Evolutionary conservation across 2,888 invertebrate genomes (phyloP), one percentile per base, ranked within the genome.

Genomic region (Himalopsyche anomala): DNA sequence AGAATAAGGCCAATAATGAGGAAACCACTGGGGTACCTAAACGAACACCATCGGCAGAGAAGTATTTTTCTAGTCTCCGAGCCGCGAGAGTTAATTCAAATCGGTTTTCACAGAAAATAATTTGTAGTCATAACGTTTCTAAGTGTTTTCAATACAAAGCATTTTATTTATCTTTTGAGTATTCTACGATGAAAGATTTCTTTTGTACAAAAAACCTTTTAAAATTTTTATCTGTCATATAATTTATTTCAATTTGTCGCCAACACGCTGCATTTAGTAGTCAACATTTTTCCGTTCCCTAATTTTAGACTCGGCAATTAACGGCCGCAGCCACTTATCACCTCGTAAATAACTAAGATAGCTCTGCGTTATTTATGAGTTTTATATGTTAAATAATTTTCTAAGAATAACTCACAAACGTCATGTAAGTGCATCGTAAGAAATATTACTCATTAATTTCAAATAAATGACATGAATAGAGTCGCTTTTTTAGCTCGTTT

Each of bases 261-360:
- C 80, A 36, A 12, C 80, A 17, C 80, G 38, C 40, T 42, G 42
- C 80, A 42, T 17, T 62, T 62, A 62, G 9, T 19, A 19, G 62
- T 62, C 2, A 19, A n/a, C 19, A 62, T 62, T 62, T 62, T 62
- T 62, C 19, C 19, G 19, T 62, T 19, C 62, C 62, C 19, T 62
- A 19, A 62, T 62, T 62, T 62, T 62, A 62, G 62, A 19, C 62
- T 5, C 80, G 12, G 81, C 42, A 81, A 45, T 81, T 51, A 81
- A 51, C 81, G n/a, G 45, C 45, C 51, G 15, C 51, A 51, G 12
- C 17, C 15, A 45, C 51, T 81, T 81, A 81, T 81, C 81, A 81
- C 81, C 81, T 51, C 81, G 12, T 81, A 45, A 81, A 81, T 81
- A 81, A 19, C 19, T 17, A 12, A 45, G 81, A 81, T 81, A 81